A percentile compares a stretch with the other conserved stretches of the same genome.
phyloP scores from a whole-genome alignment of 2,888 invertebrate species.

The Metalampra italica region DNA sequence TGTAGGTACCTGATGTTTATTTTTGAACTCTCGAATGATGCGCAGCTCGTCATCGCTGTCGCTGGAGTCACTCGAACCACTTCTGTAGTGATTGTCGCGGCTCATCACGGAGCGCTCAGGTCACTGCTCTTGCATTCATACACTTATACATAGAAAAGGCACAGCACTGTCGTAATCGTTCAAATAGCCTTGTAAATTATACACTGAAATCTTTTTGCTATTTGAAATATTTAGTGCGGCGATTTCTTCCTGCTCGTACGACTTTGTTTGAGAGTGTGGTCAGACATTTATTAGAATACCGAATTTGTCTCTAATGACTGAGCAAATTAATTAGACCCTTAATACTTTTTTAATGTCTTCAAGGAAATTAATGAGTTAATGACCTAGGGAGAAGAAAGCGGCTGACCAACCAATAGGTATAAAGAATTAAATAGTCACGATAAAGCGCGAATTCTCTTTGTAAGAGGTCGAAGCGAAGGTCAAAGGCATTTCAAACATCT shows the following conservation, averaged over 20 bases:
- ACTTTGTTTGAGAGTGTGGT: not conserved
- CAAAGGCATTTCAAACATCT: too few species aligned
- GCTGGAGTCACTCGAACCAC: conserved; percentile 20
- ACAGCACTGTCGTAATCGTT: not conserved
- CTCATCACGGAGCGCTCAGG: conserved; percentile 13
- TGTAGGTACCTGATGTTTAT: conserved; percentile 21
- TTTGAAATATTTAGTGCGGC: not conserved
- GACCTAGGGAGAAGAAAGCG: too few species aligned
- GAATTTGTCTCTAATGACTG: not conserved
- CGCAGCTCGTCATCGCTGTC: conserved; percentile 28
- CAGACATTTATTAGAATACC: too few species aligned
- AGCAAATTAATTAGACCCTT: not conserved
- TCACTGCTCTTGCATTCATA: conserved; percentile 17
- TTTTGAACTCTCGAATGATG: conserved; percentile 22
- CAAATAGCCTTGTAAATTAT: too few species aligned
- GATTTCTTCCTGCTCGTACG: too few species aligned
- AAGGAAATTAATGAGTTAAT: not conserved
- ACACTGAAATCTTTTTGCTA: not conserved
- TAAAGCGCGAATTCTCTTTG: not conserved
- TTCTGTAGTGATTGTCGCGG: conserved; percentile 1
- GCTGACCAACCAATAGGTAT: too few species aligned
- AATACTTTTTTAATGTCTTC: not conserved
- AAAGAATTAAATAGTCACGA: not conserved
- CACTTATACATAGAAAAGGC: not conserved
- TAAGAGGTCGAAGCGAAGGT: not conserved